A percentile compares a stretch with the other conserved stretches of the same genome.
Evolutionary conservation across 1,140 invertebrate genomes (phyloP).

Genomic region (Daktulosphaira vitifoliae): DNA sequence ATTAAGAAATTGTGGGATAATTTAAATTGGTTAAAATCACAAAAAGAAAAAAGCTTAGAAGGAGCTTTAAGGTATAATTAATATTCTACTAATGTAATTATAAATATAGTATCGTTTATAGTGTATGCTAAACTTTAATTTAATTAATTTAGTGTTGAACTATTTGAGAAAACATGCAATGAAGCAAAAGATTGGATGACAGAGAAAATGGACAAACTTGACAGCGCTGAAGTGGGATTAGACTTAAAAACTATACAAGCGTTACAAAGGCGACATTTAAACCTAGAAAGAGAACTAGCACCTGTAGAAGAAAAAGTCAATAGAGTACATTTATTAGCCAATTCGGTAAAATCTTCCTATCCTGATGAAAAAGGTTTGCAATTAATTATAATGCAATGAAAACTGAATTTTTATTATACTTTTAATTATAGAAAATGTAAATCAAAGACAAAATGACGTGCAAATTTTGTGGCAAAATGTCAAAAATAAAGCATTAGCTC

Average conservation of each 20-base stretch:
- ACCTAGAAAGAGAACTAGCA: slow-evolving; percentile 79
- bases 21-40: slow-evolving; percentile 75
- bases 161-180: slow-evolving; percentile 88
- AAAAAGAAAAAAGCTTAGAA: slow-evolving; percentile 84
- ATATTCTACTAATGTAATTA: not conserved
- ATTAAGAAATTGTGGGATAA: slow-evolving; percentile 82
- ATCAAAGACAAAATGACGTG: slow-evolving; percentile 73
- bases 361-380: slow-evolving; percentile 63
- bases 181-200: slow-evolving; percentile 90
- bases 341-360: slow-evolving; percentile 82
- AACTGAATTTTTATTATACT: not conserved
- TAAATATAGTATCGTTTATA: not conserved
- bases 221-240: slow-evolving; percentile 65
- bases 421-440: slow-evolving; percentile 55
- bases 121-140: not conserved
- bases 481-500: slow-evolving; percentile 67
- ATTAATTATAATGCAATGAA: not conserved
- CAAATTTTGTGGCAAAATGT: slow-evolving; percentile 80
- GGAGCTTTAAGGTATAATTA: slow-evolving; percentile 65
- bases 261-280: slow-evolving; percentile 77
- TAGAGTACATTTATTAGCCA: slow-evolving; percentile 69
- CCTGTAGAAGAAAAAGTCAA: slow-evolving; percentile 83
- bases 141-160: slow-evolving; percentile 63
- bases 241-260: slow-evolving; percentile 87
- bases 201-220: slow-evolving; percentile 80